phyloP scores from a whole-genome alignment of 2,113 vertebrate species.

The Castor canadensis region DNA sequence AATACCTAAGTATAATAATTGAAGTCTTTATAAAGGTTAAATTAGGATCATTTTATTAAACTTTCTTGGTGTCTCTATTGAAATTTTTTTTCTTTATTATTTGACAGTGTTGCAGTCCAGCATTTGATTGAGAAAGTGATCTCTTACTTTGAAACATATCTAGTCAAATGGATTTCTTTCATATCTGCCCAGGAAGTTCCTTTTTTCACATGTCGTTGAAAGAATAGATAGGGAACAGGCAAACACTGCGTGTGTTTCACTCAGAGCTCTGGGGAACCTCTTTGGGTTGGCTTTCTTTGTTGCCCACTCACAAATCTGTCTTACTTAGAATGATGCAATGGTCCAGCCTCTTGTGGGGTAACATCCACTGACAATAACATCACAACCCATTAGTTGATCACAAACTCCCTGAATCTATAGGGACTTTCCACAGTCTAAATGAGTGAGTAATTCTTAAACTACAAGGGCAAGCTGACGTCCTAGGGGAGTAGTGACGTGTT shows the following conservation, averaged over 20 bases:
- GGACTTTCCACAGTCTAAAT: constrained; percentile 76
- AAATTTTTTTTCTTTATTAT: neutral
- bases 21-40: constrained; percentile 21
- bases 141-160: neutral
- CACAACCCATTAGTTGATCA: constrained; percentile 77
- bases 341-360: constrained; percentile 75
- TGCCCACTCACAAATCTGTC: constrained; percentile 65
- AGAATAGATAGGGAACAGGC: constrained; percentile 18
- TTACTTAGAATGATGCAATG: constrained; percentile 79
- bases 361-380: constrained; percentile 64
- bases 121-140: neutral
- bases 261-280: constrained; percentile 50
- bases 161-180: constrained; percentile 43
- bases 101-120: neutral
- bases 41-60: neutral
- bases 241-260: neutral
- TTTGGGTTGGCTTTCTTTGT: constrained; percentile 68
- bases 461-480: constrained; percentile 71
- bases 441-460: constrained; percentile 79
- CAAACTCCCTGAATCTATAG: constrained; percentile 69
- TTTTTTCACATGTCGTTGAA: constrained; percentile 7
- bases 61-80: neutral
- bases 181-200: neutral
- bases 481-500: constrained; percentile 72
- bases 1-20: neutral